These are phyloP conservation scores for Mellivora capensis DNA, from an alignment of 2,113 vertebrate genomes.

Conservation along the genomic window DNA sequence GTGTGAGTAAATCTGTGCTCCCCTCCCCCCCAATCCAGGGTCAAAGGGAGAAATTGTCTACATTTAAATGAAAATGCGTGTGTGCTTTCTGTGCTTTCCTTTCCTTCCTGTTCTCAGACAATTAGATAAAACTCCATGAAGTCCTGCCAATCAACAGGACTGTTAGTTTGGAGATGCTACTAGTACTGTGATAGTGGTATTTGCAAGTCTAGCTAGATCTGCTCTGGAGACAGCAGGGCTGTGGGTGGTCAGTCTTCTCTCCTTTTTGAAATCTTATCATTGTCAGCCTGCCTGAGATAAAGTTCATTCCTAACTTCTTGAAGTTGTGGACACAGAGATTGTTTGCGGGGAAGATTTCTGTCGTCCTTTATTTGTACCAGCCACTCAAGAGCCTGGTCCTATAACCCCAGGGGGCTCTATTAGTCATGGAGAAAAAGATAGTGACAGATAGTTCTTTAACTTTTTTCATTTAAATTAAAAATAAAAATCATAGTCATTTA, in stretches of 20 bases:
- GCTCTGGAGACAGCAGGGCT: slow-evolving; percentile 30
- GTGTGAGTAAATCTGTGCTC: background rate
- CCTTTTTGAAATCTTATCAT: slow-evolving; percentile 72
- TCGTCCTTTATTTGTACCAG: background rate
- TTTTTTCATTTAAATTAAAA: background rate
- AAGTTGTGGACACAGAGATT: slow-evolving; percentile 41
- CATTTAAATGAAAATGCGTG: slow-evolving; percentile 66
- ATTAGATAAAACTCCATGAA: slow-evolving; percentile 72
- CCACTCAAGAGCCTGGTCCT: background rate
- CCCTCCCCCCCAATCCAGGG: background rate
- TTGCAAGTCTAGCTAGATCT: slow-evolving; percentile 45
- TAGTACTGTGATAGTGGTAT: slow-evolving; percentile 74
- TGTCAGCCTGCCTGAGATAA: slow-evolving; percentile 75
- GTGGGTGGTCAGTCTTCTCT: slow-evolving; percentile 79
- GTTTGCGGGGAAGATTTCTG: background rate
- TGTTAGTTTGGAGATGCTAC: slow-evolving; percentile 72
- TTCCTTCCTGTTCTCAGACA: slow-evolving; percentile 47
- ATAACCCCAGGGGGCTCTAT: background rate
- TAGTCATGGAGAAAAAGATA: background rate
- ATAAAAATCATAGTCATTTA: background rate
- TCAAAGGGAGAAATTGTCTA: background rate
- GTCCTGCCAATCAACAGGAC: slow-evolving; percentile 67
- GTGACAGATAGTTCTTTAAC: background rate
- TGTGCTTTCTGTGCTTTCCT: slow-evolving; percentile 1
- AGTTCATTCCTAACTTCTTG: slow-evolving; percentile 72